Percentiles rank a stretch among this genome's conserved stretches.
phyloP scores from a whole-genome alignment of 2,113 vertebrate species.

The Hassar affinis region DNA sequence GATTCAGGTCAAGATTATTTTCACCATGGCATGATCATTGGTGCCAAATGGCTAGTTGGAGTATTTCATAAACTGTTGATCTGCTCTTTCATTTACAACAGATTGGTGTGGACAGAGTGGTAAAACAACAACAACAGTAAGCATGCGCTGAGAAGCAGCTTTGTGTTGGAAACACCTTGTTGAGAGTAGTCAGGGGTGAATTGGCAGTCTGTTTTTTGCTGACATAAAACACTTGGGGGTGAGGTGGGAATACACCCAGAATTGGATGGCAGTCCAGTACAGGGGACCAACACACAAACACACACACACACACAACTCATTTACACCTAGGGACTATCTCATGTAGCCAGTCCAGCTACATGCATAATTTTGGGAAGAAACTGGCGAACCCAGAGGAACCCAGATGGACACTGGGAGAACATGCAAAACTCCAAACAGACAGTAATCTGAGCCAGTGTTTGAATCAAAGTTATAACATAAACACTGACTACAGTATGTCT shows the following conservation, averaged over 20 bases:
- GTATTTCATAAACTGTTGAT: neutral
- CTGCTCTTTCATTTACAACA: neutral
- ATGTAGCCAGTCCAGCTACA: neutral
- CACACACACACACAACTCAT: neutral
- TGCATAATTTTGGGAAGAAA: neutral
- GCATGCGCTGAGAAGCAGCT: neutral
- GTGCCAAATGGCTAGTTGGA: neutral
- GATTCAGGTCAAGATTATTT: neutral
- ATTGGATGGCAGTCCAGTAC: neutral
- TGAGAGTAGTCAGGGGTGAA: neutral
- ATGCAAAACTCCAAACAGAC: neutral
- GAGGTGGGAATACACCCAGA: neutral
- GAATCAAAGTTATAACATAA: neutral
- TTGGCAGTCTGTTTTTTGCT: neutral
- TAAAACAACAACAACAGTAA: neutral
- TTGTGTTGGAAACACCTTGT: neutral
- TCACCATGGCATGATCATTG: neutral
- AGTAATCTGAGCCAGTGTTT: neutral
- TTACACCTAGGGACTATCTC: neutral
- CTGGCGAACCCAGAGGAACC: neutral
- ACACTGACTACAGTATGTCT: neutral
- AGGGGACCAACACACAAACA: neutral
- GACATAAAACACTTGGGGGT: neutral
- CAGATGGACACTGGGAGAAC: neutral
- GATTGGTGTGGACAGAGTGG: neutral